Evolutionary conservation across 2,888 invertebrate genomes (phyloP), one percentile per base, ranked within the genome.

Genomic region (Melipona beecheii): DNA sequence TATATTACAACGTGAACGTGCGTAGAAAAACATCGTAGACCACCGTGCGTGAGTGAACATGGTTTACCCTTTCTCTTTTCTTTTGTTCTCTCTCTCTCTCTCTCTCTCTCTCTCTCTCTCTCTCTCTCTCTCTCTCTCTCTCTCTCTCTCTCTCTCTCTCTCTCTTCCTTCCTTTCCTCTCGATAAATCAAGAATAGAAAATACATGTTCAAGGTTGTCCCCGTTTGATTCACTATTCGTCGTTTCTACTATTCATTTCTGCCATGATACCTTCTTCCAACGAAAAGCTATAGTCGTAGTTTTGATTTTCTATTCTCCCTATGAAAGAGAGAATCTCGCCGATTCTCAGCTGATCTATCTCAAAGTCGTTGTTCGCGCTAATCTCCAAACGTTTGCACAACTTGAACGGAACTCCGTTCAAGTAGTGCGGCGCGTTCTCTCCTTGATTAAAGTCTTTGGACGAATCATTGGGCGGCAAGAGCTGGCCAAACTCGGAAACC

Each of bases 341-440:
- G 27, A 95, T 94, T 92, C 95, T 95, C 0, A 95, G 83, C 54
- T 81, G 86, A 19, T 94, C 94, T 19, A 95, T 94, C 76, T 95
- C 94, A 0, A 95, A 91, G 78, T 96, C 95, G 86, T 95, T 95
- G 87, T 95, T 95, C 17, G 95, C 90, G 13, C 94, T 94, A 92
- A 95, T 93, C 89, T 95, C 94, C 15, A 96, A 92, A 69, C 95
- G 95, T 83, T 95, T 95, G 2, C 95, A 95, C 85, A 96, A 89
- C 27, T 95, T 93, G 87, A 96, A 96, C 0, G 96, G 96, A 0
- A 96, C 95, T 56, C 95, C 95, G 89, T 95, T 95, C 13, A 96
- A 92, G 85, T 96, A 96, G 91, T 90, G 91, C 27, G 86, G 91
- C 24, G 86, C 76, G 21, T 76, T 77, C 4, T 92, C 92, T 21